A percentile compares a stretch with the other conserved stretches of the same genome.
Evolutionary conservation across 2,113 vertebrate species (phyloP).

Genomic region (Apeltes quadracus): DNA sequence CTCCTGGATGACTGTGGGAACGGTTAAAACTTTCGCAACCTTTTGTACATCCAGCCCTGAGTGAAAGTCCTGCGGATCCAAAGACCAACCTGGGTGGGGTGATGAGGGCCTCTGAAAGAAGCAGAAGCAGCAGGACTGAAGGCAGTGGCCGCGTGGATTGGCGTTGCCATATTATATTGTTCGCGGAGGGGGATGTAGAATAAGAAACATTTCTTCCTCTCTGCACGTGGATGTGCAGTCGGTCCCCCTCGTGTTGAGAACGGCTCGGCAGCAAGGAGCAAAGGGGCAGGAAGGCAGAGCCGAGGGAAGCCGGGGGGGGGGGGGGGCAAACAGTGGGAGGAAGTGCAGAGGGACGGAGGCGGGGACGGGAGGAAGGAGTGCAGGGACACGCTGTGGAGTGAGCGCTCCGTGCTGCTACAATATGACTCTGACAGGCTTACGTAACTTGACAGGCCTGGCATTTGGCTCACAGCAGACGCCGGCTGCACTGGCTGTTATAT

Average conservation of each 20-base stretch:
- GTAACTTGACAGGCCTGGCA: constrained; percentile 79
- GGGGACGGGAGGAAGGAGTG: constrained; percentile 60
- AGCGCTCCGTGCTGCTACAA: constrained; percentile 73
- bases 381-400: constrained; percentile 68
- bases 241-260: constrained; percentile 31
- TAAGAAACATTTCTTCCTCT: background rate
- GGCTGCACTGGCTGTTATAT: constrained; percentile 81
- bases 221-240: background rate
- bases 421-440: constrained; percentile 81
- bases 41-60: background rate
- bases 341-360: constrained; percentile 65
- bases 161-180: too few species aligned
- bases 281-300: constrained; percentile 15
- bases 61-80: constrained; percentile 11
- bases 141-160: background rate
- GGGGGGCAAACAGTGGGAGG: constrained; percentile 42
- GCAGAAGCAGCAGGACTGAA: too few species aligned
- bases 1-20: constrained; percentile 11
- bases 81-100: background rate
- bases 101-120: constrained; percentile 16
- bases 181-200: constrained; percentile 2
- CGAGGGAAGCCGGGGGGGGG: constrained; percentile 2
- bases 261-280: constrained; percentile 29
- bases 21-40: background rate
- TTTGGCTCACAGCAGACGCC: constrained; percentile 79